Conservation (phyloP, 2,797 vertebrate genomes). For the Cottoperca gobio region DNA sequence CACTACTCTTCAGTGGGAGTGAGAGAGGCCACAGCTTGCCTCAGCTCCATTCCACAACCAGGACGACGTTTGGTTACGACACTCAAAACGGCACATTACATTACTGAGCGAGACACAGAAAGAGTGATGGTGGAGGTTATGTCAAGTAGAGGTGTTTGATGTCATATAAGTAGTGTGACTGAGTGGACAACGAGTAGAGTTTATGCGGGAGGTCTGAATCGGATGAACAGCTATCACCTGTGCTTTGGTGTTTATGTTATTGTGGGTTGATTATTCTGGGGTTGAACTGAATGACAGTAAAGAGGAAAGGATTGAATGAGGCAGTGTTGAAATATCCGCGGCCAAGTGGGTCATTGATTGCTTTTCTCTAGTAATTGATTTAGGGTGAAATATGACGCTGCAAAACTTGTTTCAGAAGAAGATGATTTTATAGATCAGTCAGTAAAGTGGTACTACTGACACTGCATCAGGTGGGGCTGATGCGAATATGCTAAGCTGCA, state of each 20-base stretch:
- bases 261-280: slow-evolving; percentile 11
- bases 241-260: background rate
- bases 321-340: background rate
- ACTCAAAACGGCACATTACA: slow-evolving; percentile 22
- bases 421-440: background rate
- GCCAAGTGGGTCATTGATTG: background rate
- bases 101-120: slow-evolving; percentile 12
- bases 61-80: slow-evolving; percentile 44
- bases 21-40: slow-evolving; percentile 69
- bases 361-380: slow-evolving; percentile 3
- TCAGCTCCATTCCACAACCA: slow-evolving; percentile 51
- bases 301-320: slow-evolving; percentile 1
- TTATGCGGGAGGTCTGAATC: slow-evolving; percentile 2
- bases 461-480: background rate
- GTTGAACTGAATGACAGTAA: slow-evolving; percentile 9
- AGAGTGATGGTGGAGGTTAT: slow-evolving; percentile 20
- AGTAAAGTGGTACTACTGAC: background rate
- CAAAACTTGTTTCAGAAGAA: background rate
- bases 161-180: slow-evolving; percentile 32
- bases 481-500: background rate
- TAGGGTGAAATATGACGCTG: background rate
- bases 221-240: slow-evolving; percentile 13
- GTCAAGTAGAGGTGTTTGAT: slow-evolving; percentile 45
- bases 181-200: slow-evolving; percentile 25
- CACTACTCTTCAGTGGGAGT: slow-evolving; percentile 73